Evolutionary conservation across 2,797 vertebrate species (phyloP), one percentile per base, ranked within the genome.

Genomic region (Antennarius maculatus): DNA sequence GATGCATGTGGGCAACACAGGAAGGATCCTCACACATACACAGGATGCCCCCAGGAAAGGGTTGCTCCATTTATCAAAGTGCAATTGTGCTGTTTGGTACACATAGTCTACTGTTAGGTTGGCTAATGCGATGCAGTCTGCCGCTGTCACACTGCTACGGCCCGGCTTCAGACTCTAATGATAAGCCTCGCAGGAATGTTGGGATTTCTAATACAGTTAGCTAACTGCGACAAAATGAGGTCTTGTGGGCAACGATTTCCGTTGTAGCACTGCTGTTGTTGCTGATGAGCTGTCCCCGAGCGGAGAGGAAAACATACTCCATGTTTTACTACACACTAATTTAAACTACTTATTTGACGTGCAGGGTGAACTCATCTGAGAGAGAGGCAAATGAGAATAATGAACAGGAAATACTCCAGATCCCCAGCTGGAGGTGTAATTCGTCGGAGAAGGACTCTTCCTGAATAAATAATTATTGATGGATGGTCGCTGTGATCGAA

Each of bases 41-140:
- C 42, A 54, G 65, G 53, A 64, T 18, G 78, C 77, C 81, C 83
- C 79, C 39, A 47, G 86, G 80, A 80, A 84, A 11, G 51, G 55
- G 43, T 46, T 65, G 70, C 74, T 87, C 74, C 80, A 87, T 86
- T 85, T 83, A 86, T 86, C 80, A 84, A 73, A 56, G 64, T 55
- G 53, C 62, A 55, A 69, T 73, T 76, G 72, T 61, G 60, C 66
- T 63, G 62, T 65, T 69, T 63, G 74, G 42, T 63, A 41, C 68
- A 81, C 71, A 75, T 52, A 34, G 37, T 60, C 17, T 18, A 4
- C 45, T 34, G 65, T 17, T 31, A 77, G 70, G 69, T 55, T 55
- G 67, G 69, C 66, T 80, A 61, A 27, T 61, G 78, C 56, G 77
- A 70, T 48, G 60, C 41, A 6, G 58, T 54, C 60, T 63, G 50